These are phyloP conservation scores for Eurytoma adleriae DNA, from an alignment of 2,888 invertebrate genomes.

Conservation along the genomic window DNA sequence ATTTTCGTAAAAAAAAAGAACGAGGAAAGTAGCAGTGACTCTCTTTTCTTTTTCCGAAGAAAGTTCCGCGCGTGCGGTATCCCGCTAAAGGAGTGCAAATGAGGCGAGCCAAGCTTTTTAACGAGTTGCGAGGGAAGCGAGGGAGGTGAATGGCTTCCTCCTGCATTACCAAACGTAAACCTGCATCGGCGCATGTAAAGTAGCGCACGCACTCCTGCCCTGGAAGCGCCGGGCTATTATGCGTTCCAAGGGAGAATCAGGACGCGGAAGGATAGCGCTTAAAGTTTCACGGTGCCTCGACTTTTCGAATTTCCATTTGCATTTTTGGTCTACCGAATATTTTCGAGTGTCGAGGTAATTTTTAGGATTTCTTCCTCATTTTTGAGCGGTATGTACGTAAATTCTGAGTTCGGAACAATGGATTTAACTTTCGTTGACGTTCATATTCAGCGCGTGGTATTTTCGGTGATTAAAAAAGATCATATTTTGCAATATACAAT, in stretches of 20 bases:
- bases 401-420: too few relatives aligned
- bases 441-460: too few relatives aligned
- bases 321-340: too few relatives aligned
- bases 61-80: conserved; percentile 11
- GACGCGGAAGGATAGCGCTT: conserved; percentile 21
- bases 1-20: background rate
- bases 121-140: conserved; percentile 60
- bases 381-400: background rate
- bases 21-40: background rate
- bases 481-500: too few relatives aligned
- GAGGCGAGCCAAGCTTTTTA: conserved; percentile 65
- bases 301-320: too few relatives aligned
- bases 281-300: background rate
- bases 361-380: background rate
- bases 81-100: conserved; percentile 63
- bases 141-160: conserved; percentile 14
- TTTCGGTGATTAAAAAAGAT: too few relatives aligned
- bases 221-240: conserved; percentile 11
- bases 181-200: conserved; percentile 1
- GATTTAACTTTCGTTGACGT: too few relatives aligned
- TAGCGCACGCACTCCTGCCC: background rate
- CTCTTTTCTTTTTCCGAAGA: conserved; percentile 15
- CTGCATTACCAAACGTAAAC: conserved; percentile 23
- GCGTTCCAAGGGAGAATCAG: conserved; percentile 11
- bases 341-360: background rate